Evolutionary conservation across 2,797 vertebrate genomes (phyloP), one percentile per base, ranked within the genome.

Genomic region (Pampus argenteus): DNA sequence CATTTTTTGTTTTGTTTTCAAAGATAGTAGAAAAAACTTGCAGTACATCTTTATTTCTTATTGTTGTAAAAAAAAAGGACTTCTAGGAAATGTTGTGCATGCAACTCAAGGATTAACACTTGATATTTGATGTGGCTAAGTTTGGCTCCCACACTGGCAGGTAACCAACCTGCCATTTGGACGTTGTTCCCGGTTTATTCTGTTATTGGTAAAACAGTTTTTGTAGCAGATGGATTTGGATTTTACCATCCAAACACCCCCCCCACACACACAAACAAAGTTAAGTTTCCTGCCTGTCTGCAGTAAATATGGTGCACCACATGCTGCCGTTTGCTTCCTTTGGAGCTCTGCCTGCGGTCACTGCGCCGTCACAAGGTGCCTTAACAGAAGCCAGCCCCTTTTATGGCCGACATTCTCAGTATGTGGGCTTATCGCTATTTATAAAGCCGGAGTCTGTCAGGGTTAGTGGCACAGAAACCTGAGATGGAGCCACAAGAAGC

Each of bases 321-420:
- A 57, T 52, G 76, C 48, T 68, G 67, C 70, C 52, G 59, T 55
- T 20, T 64, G 40, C 55, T 17, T 20, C 47, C 13, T 42, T 49
- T 44, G 49, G 38, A 38, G 50, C 38, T 44, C 15, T 42, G 38
- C 45, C 54, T 34, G 74, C n/a, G 71, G 66, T 57, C 56, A 13
- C 59, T 6, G 50, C n/a, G 49, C 60, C 11, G 56, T 76, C 86
- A 71, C 69, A 61, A 79, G 84, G 69, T 78, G 78, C 74, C 79
- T 78, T 60, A 13, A 71, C 75, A 88, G 87, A 73, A 80, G 72
- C 83, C 80, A 75, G 81, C 31, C 81, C 91, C 92, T 90, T 93
- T 91, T 91, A 92, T 87, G 91, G 92, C 80, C 57, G 78, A 88
- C 85, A 77, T 86, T 87, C 88, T 88, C 86, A 42, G 79, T 78